phyloP scores from a whole-genome alignment of 23 tunicate species.

The Aplidium turbinatum region DNA sequence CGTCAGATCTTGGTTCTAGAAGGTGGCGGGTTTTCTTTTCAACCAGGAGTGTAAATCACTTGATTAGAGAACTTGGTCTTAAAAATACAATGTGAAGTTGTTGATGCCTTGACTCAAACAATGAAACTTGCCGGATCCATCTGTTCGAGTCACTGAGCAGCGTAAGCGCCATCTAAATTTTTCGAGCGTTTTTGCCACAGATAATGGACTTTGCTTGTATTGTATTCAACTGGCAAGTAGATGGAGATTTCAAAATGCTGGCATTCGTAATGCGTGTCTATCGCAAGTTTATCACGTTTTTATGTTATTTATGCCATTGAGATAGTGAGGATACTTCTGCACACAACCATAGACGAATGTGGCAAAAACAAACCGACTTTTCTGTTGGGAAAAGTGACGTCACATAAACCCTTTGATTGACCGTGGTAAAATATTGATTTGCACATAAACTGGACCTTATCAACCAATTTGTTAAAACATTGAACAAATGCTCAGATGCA shows the following conservation, averaged over 20 bases:
- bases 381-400: conserved; percentile 30
- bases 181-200: conserved; percentile 1
- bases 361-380: conserved; percentile 23
- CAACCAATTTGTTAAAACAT: conserved; percentile 26
- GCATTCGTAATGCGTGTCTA: too few relatives aligned
- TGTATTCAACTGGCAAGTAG: too few relatives aligned
- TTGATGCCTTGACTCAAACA: too few relatives aligned
- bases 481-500: too few relatives aligned
- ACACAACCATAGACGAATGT: conserved; percentile 1
- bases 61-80: not conserved
- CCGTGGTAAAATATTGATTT: conserved; percentile 30
- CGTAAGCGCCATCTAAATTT: not conserved
- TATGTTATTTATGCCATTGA: too few relatives aligned
- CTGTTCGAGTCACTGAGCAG: not conserved
- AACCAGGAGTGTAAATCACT: too few relatives aligned
- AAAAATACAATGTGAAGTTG: not conserved
- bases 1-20: too few relatives aligned
- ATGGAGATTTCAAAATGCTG: too few relatives aligned
- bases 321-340: not conserved
- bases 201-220: too few relatives aligned
- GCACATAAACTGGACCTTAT: conserved; percentile 34
- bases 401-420: conserved; percentile 10
- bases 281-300: too few relatives aligned
- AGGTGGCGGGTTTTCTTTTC: too few relatives aligned
- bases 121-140: not conserved